A percentile compares a stretch with the other conserved stretches of the same genome.
Conservation (phyloP, 1,140 invertebrate genomes). For the Popillia japonica region DNA sequence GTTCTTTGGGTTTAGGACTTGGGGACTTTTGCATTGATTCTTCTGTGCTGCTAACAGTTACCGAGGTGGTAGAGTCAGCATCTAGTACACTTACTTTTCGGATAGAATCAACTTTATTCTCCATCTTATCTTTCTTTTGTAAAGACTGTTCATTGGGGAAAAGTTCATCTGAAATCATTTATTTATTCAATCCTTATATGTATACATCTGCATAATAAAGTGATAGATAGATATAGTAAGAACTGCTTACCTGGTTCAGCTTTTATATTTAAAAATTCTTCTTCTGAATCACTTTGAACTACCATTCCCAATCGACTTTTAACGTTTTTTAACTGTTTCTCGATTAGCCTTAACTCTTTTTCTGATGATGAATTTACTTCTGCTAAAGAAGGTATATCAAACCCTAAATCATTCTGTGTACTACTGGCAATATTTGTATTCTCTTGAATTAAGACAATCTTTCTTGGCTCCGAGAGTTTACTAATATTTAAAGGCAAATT, state of each 20-base stretch:
- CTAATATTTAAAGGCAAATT: conserved; percentile 55
- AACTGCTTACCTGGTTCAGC: conserved; percentile 59
- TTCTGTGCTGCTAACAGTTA: background rate
- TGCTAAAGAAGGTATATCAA: conserved; percentile 61
- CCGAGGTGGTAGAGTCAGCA: background rate
- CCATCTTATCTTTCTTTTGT: conserved; percentile 14
- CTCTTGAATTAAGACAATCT: conserved; percentile 57
- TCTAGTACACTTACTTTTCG: conserved; percentile 13
- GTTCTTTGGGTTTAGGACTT: conserved; percentile 43
- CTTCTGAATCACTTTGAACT: conserved; percentile 65
- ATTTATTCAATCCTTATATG: no score
- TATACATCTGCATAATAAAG: no score
- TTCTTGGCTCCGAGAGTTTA: conserved; percentile 53
- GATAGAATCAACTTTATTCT: background rate
- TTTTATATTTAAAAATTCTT: conserved; percentile 69
- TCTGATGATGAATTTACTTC: conserved; percentile 62
- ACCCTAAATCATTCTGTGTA: conserved; percentile 56
- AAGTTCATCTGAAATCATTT: conserved; percentile 37
- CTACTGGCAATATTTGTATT: conserved; percentile 52
- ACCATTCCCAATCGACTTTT: conserved; percentile 65
- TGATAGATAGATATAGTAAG: no score
- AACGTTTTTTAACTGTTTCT: conserved; percentile 65
- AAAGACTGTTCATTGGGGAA: conserved; percentile 41
- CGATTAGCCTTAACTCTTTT: conserved; percentile 65
- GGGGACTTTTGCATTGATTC: background rate